These are phyloP conservation scores for Drosophila mayri DNA, from an alignment of 1,140 invertebrate species.

Conservation along the genomic window DNA sequence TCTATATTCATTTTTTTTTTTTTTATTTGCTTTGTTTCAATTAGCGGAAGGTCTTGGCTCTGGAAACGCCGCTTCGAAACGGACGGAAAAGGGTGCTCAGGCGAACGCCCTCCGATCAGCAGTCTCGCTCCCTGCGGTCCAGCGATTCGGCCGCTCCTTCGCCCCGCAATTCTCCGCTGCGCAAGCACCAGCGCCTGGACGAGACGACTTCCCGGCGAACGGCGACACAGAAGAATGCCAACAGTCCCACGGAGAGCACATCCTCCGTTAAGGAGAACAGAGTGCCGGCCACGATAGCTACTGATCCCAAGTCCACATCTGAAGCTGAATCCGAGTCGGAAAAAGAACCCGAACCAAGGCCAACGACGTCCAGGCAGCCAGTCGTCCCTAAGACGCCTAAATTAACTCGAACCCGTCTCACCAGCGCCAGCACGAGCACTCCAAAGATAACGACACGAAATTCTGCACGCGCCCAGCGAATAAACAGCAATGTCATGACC, in stretches of 20 bases:
- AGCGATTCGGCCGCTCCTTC: constrained; percentile 15
- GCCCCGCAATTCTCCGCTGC: constrained; percentile 36
- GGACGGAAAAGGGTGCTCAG: constrained; percentile 63
- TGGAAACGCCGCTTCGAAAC: constrained; percentile 69
- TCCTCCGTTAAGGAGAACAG: constrained; percentile 68
- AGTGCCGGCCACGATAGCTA: neutral
- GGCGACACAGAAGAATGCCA: constrained; percentile 17
- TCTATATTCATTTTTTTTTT: constrained; percentile 16
- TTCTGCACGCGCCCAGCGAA: constrained; percentile 46
- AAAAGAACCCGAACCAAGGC: neutral
- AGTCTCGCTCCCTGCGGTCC: neutral
- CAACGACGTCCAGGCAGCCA: constrained; percentile 6
- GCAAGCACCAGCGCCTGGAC: constrained; percentile 65
- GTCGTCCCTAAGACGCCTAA: neutral
- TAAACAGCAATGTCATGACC: constrained; percentile 55
- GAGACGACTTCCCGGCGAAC: constrained; percentile 3
- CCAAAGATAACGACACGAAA: constrained; percentile 57
- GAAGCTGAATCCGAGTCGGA: constrained; percentile 1
- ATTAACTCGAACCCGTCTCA: neutral
- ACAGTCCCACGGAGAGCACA: constrained; percentile 61
- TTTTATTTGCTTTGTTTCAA: constrained; percentile 31
- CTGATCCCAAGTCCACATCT: neutral
- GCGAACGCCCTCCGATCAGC: constrained; percentile 13
- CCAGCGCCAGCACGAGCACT: constrained; percentile 16
- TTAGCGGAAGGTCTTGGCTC: constrained; percentile 56